Base-by-base conservation (phyloP, 1,140 invertebrate genomes). In the Diachasma alloeum region DNA sequence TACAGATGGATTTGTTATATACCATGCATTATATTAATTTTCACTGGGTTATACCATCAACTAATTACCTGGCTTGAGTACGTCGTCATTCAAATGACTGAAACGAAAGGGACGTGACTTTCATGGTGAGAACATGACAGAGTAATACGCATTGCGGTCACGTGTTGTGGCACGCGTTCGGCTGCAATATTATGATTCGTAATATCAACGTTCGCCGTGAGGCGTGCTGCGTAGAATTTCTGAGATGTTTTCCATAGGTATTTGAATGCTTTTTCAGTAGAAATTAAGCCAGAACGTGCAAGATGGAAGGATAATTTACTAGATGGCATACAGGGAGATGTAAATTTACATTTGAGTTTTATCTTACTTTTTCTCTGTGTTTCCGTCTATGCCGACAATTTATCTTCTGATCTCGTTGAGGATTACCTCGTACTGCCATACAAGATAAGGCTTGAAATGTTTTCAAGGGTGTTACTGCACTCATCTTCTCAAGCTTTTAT, bases 1-100 rank as follows among this genome's bases (percentile, higher is more conserved):
- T 56, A 2, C n/a, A 9, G 17, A 56, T 56, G 24, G 8, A 63
- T 63, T 59, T 59, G 53, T 59, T 63, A 63, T 26, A 4, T 11
- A 63, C 13, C 22, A 63, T 63, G 59, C 24, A 31, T 26, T 24
- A 63, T 44, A 53, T 74, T 53, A 36, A 53, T 69, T 68, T 44
- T 68, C 39, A 31, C 42, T 24, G 24, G 39, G 63, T 68, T 68
- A 75, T 17, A 22, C 44, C 42, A 68, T 44, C 44, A 44, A 59
- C 22, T 75, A 75, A 63, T 68, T 75, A 75, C 24, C 59, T 75
- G 63, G 19, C 22, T 68, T 53, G 67, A 75, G 63, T 75, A 66
- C 63, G 53, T 68, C 63, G 42, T 75, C 63, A 75, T 75, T 66
- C 39, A 66, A 63, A 63, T 63, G 73, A 68, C 63, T 42, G 44